phyloP scores from a whole-genome alignment of 2,888 invertebrate species.

The Itoplectis maculator region DNA sequence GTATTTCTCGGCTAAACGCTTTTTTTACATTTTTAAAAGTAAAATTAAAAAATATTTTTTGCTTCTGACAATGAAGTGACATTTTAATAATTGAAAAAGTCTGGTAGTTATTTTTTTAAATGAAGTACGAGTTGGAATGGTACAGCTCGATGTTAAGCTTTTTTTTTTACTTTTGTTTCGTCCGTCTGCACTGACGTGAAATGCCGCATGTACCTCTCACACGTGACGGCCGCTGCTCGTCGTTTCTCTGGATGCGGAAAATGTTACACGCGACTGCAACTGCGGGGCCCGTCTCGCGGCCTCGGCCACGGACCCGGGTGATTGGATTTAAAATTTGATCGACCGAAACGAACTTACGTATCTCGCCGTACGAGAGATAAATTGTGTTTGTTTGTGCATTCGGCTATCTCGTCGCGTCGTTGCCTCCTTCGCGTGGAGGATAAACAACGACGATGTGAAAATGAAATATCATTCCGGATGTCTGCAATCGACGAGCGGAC shows the following conservation, averaged over 20 bases:
- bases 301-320: slow-evolving; percentile 9
- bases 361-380: not conserved
- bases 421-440: not conserved
- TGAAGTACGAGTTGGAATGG: no score
- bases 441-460: slow-evolving; percentile 11
- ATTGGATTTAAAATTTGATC: slow-evolving; percentile 47
- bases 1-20: no score
- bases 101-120: no score
- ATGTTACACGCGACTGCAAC: not conserved
- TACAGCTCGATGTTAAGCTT: no score
- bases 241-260: slow-evolving; percentile 29
- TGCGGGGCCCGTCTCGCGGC: not conserved
- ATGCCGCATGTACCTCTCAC: slow-evolving; percentile 6
- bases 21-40: no score
- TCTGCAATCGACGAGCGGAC: not conserved
- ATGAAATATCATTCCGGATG: not conserved
- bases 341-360: slow-evolving; percentile 36
- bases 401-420: not conserved
- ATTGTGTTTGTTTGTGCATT: slow-evolving; percentile 17
- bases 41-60: no score
- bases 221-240: slow-evolving; percentile 19
- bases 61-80: no score
- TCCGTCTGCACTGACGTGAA: no score
- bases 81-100: no score
- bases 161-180: no score